A percentile compares a stretch with the other conserved stretches of the same genome.
Conservation (phyloP, 2,113 vertebrate genomes). For the Pontoporia blainvillei region DNA sequence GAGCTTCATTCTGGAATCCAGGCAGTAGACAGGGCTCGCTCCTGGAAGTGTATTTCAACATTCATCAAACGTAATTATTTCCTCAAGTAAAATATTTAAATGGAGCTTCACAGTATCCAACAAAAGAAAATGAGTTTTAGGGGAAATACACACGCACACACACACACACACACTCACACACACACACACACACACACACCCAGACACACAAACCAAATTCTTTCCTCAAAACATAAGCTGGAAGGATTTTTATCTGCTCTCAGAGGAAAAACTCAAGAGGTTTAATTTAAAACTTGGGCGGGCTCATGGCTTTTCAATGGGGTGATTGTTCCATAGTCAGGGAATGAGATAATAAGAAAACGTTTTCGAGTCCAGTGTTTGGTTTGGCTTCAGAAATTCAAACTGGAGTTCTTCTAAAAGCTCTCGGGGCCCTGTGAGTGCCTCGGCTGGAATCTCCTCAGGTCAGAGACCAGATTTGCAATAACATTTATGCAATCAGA, state of each 20-base stretch:
- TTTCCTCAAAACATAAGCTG: slow-evolving; percentile 49
- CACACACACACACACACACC: background rate
- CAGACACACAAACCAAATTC: background rate
- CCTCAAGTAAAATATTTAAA: slow-evolving; percentile 48
- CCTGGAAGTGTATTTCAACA: background rate
- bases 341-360: slow-evolving; percentile 46
- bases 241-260: background rate
- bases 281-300: slow-evolving; percentile 35
- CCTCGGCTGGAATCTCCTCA: background rate
- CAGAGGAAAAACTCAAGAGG: slow-evolving; percentile 14
- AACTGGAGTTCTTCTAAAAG: background rate
- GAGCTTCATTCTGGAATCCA: background rate
- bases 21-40: background rate
- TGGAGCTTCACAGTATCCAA: slow-evolving; percentile 32
- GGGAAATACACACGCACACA: background rate
- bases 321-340: background rate
- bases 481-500: accelerated
- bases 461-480: background rate
- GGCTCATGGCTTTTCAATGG: slow-evolving; percentile 34
- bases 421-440: accelerated
- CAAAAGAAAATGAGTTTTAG: slow-evolving; percentile 38
- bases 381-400: slow-evolving; percentile 40
- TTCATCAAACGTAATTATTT: background rate
- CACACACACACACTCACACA: background rate
- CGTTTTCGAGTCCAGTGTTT: slow-evolving; percentile 41